Conservation (phyloP, 2,113 vertebrate species). For the Nanorana parkeri region DNA sequence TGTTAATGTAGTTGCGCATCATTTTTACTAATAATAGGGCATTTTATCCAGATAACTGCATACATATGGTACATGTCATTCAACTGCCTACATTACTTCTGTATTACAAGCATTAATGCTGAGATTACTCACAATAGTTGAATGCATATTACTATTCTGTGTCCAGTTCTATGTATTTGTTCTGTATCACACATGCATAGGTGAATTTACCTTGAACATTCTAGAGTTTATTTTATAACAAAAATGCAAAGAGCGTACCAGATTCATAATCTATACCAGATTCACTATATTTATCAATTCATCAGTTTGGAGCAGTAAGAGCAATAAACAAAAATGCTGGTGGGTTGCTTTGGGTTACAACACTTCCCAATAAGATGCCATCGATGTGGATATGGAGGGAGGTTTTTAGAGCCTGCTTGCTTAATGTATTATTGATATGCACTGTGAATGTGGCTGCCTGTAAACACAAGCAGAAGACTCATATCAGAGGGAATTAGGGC, state of each 20-base stretch:
- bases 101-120: not conserved
- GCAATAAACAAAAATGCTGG: too few species aligned
- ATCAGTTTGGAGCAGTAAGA: too few species aligned
- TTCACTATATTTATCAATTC: too few species aligned
- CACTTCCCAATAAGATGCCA: slow-evolving; percentile 3
- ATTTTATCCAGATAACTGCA: not conserved
- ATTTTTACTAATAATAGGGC: not conserved
- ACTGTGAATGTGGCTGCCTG: slow-evolving; percentile 35
- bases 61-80: not conserved
- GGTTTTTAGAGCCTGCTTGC: slow-evolving; percentile 20
- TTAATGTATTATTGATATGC: slow-evolving; percentile 50
- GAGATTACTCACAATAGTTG: not conserved
- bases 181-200: not conserved
- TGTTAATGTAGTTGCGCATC: not conserved
- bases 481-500: not conserved
- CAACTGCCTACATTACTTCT: not conserved
- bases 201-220: not conserved
- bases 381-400: slow-evolving; percentile 5
- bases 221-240: too few species aligned
- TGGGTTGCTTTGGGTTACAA: not conserved
- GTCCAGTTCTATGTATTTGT: not conserved
- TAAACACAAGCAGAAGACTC: not conserved
- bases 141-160: not conserved
- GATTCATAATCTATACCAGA: too few species aligned
- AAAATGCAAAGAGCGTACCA: too few species aligned